phyloP scores from a whole-genome alignment of 2,888 invertebrate species.

The Eucriotettix oculatus region DNA sequence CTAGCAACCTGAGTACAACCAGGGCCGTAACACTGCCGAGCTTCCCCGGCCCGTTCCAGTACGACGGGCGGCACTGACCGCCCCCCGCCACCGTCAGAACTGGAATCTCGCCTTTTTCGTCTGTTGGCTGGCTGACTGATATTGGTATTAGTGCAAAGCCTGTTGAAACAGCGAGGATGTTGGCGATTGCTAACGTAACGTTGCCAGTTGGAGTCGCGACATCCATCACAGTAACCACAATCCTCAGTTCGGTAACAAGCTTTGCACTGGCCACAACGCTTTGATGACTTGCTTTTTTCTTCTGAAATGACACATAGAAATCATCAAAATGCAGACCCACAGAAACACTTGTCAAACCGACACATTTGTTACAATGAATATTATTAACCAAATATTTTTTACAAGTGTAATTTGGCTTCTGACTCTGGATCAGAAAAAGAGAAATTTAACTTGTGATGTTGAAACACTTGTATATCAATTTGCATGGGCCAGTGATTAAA shows the following conservation, averaged over 20 bases:
- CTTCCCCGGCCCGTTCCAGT: slow-evolving; percentile 8
- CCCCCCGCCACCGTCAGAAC: slow-evolving; percentile 12
- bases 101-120: slow-evolving; percentile 17
- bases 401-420: too few relatives aligned
- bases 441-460: too few relatives aligned
- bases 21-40: slow-evolving; percentile 77
- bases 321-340: background rate
- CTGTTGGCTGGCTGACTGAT: background rate
- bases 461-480: too few relatives aligned
- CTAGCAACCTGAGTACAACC: slow-evolving; percentile 65
- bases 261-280: slow-evolving; percentile 57
- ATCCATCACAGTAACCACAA: slow-evolving; percentile 52
- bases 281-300: slow-evolving; percentile 23
- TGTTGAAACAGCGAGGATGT: slow-evolving; percentile 11
- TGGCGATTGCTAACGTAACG: slow-evolving; percentile 26
- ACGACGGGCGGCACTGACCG: slow-evolving; percentile 3
- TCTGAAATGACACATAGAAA: slow-evolving; percentile 1
- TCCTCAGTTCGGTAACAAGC: slow-evolving; percentile 53
- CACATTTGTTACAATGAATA: too few relatives aligned
- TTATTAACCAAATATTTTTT: too few relatives aligned
- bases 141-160: slow-evolving; percentile 1
- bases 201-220: slow-evolving; percentile 32
- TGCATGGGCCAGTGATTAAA: too few relatives aligned
- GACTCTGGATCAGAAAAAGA: too few relatives aligned
- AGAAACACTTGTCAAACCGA: background rate